Conservation (phyloP, 2,113 vertebrate genomes). For the Poicephalus meyeri region DNA sequence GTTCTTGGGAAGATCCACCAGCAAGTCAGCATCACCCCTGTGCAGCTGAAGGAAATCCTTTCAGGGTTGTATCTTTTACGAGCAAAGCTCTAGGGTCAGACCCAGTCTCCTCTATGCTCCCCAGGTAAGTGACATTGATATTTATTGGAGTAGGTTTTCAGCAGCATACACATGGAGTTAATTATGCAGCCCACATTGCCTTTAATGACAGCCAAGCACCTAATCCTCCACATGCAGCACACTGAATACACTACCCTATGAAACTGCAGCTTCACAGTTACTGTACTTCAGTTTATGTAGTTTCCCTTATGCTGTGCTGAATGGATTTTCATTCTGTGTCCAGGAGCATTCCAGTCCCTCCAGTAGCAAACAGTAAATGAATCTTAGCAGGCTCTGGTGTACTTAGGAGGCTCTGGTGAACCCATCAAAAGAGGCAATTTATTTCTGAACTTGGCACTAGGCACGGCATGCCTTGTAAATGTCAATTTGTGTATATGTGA, state of each 20-base stretch:
- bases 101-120: neutral
- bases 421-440: slow-evolving; percentile 36
- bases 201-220: neutral
- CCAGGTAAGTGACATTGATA: neutral
- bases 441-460: slow-evolving; percentile 56
- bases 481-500: slow-evolving; percentile 56
- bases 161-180: neutral
- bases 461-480: slow-evolving; percentile 62
- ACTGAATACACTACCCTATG: neutral
- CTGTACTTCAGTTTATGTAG: neutral
- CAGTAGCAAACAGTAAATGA: slow-evolving; percentile 64
- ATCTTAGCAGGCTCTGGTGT: slow-evolving; percentile 49
- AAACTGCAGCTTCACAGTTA: slow-evolving; percentile 8
- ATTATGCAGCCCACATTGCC: neutral
- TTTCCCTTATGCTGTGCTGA: neutral
- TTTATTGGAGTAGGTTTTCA: slow-evolving; percentile 15
- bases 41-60: neutral
- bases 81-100: neutral
- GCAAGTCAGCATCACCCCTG: neutral
- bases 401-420: slow-evolving; percentile 38
- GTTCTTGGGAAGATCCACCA: neutral
- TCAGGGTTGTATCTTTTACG: neutral
- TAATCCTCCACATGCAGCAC: neutral
- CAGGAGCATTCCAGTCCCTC: slow-evolving; percentile 23
- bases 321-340: slow-evolving; percentile 28